Conservation (phyloP, 2,113 vertebrate species). For the Megalops atlanticus region DNA sequence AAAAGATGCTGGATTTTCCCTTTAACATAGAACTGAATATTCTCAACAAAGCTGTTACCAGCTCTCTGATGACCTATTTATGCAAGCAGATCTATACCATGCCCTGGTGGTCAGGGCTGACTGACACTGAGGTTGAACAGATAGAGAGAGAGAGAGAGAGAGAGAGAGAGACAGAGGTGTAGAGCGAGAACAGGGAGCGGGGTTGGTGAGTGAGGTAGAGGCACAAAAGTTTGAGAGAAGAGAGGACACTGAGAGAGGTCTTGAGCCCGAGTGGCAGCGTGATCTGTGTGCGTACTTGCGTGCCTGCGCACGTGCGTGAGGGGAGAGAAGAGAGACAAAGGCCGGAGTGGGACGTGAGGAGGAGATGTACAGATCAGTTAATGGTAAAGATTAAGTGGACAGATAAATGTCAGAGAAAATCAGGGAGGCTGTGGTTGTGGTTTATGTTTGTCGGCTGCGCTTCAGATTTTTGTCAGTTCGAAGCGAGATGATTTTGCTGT, state of each 20-base stretch:
- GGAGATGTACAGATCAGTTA: not conserved
- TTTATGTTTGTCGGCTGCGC: constrained; percentile 9
- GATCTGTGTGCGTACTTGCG: not conserved
- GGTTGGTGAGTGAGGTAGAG: not conserved
- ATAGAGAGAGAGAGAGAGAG: not conserved
- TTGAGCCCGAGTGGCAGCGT: too few relatives aligned
- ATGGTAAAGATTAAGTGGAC: constrained; percentile 11
- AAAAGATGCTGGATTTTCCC: not conserved
- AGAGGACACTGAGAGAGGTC: not conserved
- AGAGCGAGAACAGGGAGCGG: not conserved
- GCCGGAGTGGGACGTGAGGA: not conserved
- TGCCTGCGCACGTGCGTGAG: not conserved
- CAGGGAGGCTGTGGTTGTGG: constrained; percentile 31
- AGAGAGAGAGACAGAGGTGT: not conserved
- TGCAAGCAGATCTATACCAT: not conserved
- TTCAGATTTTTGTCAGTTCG: constrained; percentile 12
- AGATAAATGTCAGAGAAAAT: constrained; percentile 20
- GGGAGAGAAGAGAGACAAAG: not conserved
- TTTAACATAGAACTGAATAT: not conserved
- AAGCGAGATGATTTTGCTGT: not conserved
- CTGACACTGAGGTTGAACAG: not conserved
- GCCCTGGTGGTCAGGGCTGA: not conserved
- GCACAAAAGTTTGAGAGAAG: not conserved
- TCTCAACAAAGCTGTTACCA: not conserved
- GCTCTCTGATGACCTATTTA: not conserved